Evolutionary conservation across 2,888 invertebrate species (phyloP).

Genomic region (Hylaea fasciaria): DNA sequence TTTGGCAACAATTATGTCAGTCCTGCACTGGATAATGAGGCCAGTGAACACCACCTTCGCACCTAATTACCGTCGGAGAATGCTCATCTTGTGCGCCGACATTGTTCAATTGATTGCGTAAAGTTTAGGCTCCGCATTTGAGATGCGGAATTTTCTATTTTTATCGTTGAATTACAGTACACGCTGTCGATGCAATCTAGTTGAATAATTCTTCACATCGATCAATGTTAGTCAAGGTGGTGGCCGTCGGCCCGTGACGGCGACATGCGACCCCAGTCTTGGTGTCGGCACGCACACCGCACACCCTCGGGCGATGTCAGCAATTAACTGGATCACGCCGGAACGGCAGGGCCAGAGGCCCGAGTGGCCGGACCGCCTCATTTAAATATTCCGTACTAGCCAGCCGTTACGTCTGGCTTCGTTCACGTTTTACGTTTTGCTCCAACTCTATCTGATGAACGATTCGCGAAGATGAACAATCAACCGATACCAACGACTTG

Average conservation of each 20-base stretch:
- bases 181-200: not conserved
- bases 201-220: slow-evolving; percentile 20
- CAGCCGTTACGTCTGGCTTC: too few relatives aligned
- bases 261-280: slow-evolving; percentile 52
- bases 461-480: too few relatives aligned
- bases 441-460: too few relatives aligned
- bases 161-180: not conserved
- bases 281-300: slow-evolving; percentile 45
- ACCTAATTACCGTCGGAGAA: slow-evolving; percentile 52
- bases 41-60: slow-evolving; percentile 52
- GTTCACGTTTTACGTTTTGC: too few relatives aligned
- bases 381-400: slow-evolving; percentile 29
- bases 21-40: slow-evolving; percentile 65
- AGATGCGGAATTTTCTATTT: not conserved
- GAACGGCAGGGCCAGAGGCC: slow-evolving; percentile 52
- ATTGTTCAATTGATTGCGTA: slow-evolving; percentile 37
- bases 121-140: slow-evolving; percentile 31
- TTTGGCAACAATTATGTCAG: slow-evolving; percentile 70
- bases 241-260: slow-evolving; percentile 48
- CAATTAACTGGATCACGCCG: slow-evolving; percentile 75
- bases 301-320: slow-evolving; percentile 35
- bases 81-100: slow-evolving; percentile 26
- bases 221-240: slow-evolving; percentile 61
- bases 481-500: too few relatives aligned
- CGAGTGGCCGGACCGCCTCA: slow-evolving; percentile 39